Evolutionary conservation across 1,140 invertebrate species (phyloP), one percentile per base, ranked within the genome.

Genomic region (Brachionus koreanus): DNA sequence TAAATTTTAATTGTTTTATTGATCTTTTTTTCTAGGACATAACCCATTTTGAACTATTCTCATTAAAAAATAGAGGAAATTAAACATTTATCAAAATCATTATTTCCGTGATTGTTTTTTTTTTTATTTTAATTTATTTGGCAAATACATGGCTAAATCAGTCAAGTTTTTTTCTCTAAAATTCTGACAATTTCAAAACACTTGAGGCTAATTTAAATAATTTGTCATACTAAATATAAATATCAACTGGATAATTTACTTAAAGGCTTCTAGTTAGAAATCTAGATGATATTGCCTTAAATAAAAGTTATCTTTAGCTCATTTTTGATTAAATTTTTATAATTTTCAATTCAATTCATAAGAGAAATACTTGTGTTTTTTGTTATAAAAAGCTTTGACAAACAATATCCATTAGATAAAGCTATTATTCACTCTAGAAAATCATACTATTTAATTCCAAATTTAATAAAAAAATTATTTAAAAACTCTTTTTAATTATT

Each of bases 151-250:
- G 42, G 4, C 42, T n/a, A 9, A 46, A 13, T 49, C n/a, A 49
- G n/a, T 49, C 43, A 49, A 49, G 43, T 49, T 49, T 16, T n/a
- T 16, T 5, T 29, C 43, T 49, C 10, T 7, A 12, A 16, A 57
- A 57, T 7, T 57, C 49, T 19, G 19, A 7, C 49, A 57, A 57
- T 19, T 57, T 57, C 9, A 7, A 42, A 42, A 9, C 49, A 57
- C 49, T 57, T 57, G 49, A 57, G 49, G 49, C 49, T 57, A 57
- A 57, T 57, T 57, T 57, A 57, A 57, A 57, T 57, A 57, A 57
- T n/a, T 57, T 57, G 49, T 57, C 49, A 57, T 23, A 57, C 9
- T 16, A 57, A 57, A 57, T 19, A 16, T 9, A 57, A 57, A 57
- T 9, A 57, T 23, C 49, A 57, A 57, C 16, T 57, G 49, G 49